These are phyloP conservation scores for Acanthococcus lagerstroemiae DNA, from an alignment of 2,888 invertebrate species.

Conservation along the genomic window DNA sequence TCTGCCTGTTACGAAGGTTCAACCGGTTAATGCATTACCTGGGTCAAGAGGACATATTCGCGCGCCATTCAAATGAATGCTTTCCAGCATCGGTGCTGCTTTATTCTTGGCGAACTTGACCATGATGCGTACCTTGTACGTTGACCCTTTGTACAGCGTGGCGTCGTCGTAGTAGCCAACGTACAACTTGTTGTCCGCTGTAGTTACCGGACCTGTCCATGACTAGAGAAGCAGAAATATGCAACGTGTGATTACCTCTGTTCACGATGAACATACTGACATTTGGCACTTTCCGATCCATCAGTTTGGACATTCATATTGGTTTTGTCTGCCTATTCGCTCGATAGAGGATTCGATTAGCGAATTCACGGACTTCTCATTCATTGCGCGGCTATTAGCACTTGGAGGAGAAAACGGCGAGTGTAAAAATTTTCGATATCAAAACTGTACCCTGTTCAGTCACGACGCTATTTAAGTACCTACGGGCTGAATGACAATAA, in stretches of 20 bases:
- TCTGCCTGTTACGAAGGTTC: too few species aligned
- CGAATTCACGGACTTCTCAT: neutral
- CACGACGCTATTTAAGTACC: too few species aligned
- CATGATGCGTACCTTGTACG: slow-evolving; percentile 50
- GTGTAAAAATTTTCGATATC: too few species aligned
- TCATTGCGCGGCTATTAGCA: too few species aligned
- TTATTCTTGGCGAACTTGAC: slow-evolving; percentile 49
- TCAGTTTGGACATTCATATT: neutral
- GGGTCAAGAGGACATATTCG: slow-evolving; percentile 42
- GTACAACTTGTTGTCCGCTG: slow-evolving; percentile 50
- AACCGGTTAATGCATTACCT: too few species aligned
- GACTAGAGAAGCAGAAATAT: slow-evolving; percentile 47
- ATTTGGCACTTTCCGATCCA: neutral
- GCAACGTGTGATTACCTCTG: too few species aligned
- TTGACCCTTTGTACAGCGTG: slow-evolving; percentile 49
- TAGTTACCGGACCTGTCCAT: slow-evolving; percentile 51
- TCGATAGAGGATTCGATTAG: neutral
- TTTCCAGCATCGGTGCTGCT: slow-evolving; percentile 45
- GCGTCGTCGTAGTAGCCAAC: slow-evolving; percentile 51
- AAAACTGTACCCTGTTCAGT: too few species aligned
- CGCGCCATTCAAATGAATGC: slow-evolving; percentile 50
- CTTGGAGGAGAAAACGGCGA: too few species aligned
- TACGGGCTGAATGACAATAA: too few species aligned
- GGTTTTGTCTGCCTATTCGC: neutral
- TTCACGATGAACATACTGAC: neutral